These are phyloP conservation scores for Romanogobio albipinnatus DNA, from an alignment of 2,113 vertebrate genomes.

Conservation along the genomic window DNA sequence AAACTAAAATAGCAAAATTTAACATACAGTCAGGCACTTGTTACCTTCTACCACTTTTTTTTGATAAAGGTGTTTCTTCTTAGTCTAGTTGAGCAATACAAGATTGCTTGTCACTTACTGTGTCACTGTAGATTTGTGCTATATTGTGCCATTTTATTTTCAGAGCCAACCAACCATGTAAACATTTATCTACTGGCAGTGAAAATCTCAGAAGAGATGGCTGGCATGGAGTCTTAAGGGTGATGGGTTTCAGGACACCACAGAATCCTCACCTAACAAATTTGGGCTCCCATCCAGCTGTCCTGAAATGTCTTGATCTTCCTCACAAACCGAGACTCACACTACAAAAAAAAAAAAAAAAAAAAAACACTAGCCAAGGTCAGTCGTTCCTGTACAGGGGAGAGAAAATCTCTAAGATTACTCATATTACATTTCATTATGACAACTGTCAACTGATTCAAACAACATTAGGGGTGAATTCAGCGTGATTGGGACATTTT, in stretches of 20 bases:
- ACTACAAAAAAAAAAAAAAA: not conserved
- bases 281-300: not conserved
- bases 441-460: not conserved
- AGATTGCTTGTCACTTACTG: not conserved
- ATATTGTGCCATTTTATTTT: constrained; percentile 10
- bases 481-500: no score
- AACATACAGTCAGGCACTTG: not conserved
- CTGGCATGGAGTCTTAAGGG: not conserved
- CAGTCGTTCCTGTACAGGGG: not conserved
- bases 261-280: not conserved
- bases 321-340: not conserved
- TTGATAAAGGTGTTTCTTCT: constrained; percentile 2
- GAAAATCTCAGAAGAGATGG: not conserved
- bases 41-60: not conserved
- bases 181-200: not conserved
- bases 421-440: not conserved
- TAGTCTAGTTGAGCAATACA: not conserved
- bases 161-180: not conserved
- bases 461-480: not conserved
- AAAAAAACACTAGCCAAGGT: not conserved
- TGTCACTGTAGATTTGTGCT: constrained; percentile 9
- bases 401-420: not conserved
- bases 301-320: not conserved
- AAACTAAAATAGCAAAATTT: not conserved
- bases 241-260: constrained; percentile 1